These are phyloP conservation scores for Protonemura montana DNA, from an alignment of 2,888 invertebrate genomes.

Conservation along the genomic window DNA sequence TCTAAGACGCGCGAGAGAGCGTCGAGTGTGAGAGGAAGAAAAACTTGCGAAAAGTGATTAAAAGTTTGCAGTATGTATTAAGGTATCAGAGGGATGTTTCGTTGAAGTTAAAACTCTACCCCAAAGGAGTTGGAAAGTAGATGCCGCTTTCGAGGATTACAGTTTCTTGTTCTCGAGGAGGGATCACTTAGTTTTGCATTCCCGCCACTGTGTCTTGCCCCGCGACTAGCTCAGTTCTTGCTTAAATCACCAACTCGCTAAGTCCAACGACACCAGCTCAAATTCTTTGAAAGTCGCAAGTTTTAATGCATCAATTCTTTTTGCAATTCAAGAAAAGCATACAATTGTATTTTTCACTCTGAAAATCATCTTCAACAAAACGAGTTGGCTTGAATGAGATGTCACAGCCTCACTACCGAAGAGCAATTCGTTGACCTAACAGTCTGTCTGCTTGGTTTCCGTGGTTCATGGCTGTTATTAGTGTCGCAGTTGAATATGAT, in stretches of 20 bases:
- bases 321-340: too few relatives aligned
- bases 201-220: not conserved
- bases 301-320: too few relatives aligned
- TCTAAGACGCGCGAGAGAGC: not conserved
- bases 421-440: too few relatives aligned
- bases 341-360: too few relatives aligned
- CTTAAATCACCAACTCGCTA: too few relatives aligned
- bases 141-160: not conserved
- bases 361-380: too few relatives aligned
- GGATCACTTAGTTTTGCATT: not conserved
- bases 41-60: not conserved
- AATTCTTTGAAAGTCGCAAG: too few relatives aligned
- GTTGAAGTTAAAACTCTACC: not conserved
- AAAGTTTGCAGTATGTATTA: not conserved
- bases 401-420: too few relatives aligned
- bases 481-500: constrained; percentile 25
- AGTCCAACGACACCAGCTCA: too few relatives aligned
- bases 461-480: not conserved
- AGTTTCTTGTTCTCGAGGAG: not conserved
- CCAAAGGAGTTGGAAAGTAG: not conserved
- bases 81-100: constrained; percentile 12
- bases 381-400: too few relatives aligned
- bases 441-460: too few relatives aligned
- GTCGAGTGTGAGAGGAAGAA: not conserved
- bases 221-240: not conserved